Conservation (phyloP, 2,797 vertebrate genomes). For the Setipinna tenuifilis region DNA sequence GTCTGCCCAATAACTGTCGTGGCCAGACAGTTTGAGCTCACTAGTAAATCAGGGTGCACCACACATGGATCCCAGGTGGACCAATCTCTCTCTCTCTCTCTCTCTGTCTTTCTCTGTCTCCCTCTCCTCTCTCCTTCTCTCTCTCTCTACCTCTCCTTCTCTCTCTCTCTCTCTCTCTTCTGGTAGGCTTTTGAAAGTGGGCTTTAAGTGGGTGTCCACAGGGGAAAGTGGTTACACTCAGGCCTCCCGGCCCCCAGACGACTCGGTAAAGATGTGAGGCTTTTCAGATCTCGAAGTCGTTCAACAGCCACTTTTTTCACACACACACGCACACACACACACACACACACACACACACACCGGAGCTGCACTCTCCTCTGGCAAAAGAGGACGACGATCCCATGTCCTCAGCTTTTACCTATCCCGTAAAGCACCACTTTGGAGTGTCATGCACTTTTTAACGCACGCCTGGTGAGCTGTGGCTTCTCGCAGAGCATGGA, state of each 20-base stretch:
- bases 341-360: background rate
- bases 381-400: background rate
- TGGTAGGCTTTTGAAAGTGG: constrained; percentile 52
- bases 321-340: background rate
- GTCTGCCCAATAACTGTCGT: constrained; percentile 55
- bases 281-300: constrained; percentile 18
- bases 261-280: constrained; percentile 60
- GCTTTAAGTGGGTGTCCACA: constrained; percentile 71
- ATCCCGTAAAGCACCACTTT: constrained; percentile 24
- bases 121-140: background rate
- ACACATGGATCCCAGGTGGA: constrained; percentile 70
- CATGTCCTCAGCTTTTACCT: background rate
- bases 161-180: constrained; percentile 24
- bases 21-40: constrained; percentile 51
- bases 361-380: background rate
- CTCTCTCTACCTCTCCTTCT: too few species aligned
- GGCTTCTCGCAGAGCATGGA: background rate
- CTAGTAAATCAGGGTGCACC: constrained; percentile 64
- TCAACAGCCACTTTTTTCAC: constrained; percentile 29
- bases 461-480: constrained; percentile 16
- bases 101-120: constrained; percentile 25
- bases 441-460: constrained; percentile 26
- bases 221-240: constrained; percentile 67
- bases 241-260: constrained; percentile 58
- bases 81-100: constrained; percentile 18